These are phyloP conservation scores for Gambusia yucatana DNA, from an alignment of 2,797 vertebrate genomes.

Conservation along the genomic window DNA sequence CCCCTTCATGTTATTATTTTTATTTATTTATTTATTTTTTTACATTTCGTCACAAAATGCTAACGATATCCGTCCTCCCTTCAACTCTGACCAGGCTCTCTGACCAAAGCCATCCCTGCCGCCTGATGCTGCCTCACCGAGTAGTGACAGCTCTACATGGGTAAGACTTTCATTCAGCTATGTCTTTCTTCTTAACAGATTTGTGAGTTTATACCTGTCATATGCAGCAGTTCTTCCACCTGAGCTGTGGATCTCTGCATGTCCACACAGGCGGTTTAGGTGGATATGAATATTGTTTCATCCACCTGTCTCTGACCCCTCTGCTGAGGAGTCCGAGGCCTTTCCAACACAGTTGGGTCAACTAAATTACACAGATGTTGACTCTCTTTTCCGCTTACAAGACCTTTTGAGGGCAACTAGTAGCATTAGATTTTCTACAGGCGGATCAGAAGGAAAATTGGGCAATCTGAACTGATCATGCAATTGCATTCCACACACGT, in stretches of 20 bases:
- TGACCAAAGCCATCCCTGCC: not conserved
- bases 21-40: not conserved
- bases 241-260: not conserved
- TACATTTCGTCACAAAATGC: not conserved
- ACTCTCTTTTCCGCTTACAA: not conserved
- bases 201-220: not conserved
- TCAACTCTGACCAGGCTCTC: not conserved
- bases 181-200: not conserved
- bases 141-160: not conserved
- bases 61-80: not conserved
- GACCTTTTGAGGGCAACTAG: not conserved
- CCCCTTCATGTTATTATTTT: not conserved
- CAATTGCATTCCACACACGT: not conserved
- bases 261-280: not conserved
- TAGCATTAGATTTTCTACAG: not conserved
- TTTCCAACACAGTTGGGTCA: not conserved
- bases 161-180: not conserved
- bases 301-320: not conserved
- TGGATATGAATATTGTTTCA: not conserved
- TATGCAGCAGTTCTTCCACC: not conserved
- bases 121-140: not conserved
- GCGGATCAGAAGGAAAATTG: not conserved
- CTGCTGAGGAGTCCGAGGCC: not conserved
- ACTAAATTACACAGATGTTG: not conserved
- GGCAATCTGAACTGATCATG: not conserved